Evolutionary conservation across 2,888 invertebrate species (phyloP), one percentile per base, ranked within the genome.

Genomic region (Rhingia rostrata): DNA sequence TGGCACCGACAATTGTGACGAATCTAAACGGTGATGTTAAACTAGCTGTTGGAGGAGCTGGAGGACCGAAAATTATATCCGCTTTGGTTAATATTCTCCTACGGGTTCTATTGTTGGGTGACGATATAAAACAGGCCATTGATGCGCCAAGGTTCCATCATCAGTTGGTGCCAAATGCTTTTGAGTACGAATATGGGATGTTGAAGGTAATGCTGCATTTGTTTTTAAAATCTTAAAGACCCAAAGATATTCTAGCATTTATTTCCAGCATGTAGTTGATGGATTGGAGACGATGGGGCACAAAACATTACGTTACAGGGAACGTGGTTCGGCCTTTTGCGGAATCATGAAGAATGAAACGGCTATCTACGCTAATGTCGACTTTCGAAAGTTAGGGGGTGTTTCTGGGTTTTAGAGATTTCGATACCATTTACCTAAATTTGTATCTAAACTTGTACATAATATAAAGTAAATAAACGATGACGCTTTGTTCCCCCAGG

Each of bases 41-140:
- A 51, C 88, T 96, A 86, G 94, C 96, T 0, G 92, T 96, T 0
- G 98, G 98, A 0, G 97, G 95, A 0, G 97, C 98, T 0, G 98
- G 98, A 0, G 98, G 98, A 9, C 95, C 96, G 0, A 96, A 96
- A 92, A 98, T 98, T 85, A 96, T 97, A 0, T 96, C 97, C 0
- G 94, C 96, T 70, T 93, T 96, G 0, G 93, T 94, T 0, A 92
- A 94, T 90, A 95, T 96, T 88, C 79, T 91, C 5, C 86, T 90
- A 47, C 92, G 95, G 51, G 93, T 94, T 64, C 89, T 96, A 0
- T 94, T 95, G 92, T 94, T 95, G 87, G 93, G 93, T 1, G 92
- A 93, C 22, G 92, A 93, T 47, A 92, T 98, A n/a, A 93, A 94
- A 70, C 92, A 94, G 66, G 95, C 96, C 0, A 93, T 97, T 74